Evolutionary conservation across 2,113 vertebrate genomes (phyloP).

Genomic region (Dicerorhinus sumatrensis): DNA sequence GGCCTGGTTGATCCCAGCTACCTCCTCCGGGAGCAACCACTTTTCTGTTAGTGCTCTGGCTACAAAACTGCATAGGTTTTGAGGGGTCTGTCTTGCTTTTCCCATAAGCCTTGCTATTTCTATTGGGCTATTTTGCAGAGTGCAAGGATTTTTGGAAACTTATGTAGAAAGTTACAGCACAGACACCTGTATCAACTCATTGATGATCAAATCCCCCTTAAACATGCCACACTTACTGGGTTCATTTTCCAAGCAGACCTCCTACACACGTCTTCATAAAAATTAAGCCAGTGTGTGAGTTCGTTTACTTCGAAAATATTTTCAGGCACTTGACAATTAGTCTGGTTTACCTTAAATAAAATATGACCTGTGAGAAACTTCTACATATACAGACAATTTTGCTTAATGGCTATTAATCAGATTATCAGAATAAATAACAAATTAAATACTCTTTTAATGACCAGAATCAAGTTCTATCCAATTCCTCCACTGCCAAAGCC

Average conservation of each 20-base stretch:
- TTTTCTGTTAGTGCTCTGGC: neutral
- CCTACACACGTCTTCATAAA: conserved; percentile 21
- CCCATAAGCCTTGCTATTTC: neutral
- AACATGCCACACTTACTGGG: conserved; percentile 64
- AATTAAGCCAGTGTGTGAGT: conserved; percentile 41
- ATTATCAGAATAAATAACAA: conserved; percentile 1
- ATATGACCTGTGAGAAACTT: conserved; percentile 31
- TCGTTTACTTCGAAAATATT: conserved; percentile 76
- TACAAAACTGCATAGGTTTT: conserved; percentile 6
- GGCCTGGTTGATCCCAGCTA: neutral
- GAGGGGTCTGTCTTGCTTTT: neutral
- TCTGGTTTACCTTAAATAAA: conserved; percentile 80
- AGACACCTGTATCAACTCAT: neutral
- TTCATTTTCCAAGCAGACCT: neutral
- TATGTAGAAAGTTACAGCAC: neutral
- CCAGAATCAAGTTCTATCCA: conserved; percentile 37
- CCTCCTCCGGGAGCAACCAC: neutral
- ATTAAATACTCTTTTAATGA: neutral
- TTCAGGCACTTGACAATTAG: conserved; percentile 56
- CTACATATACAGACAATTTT: conserved; percentile 40
- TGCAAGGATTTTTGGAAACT: neutral
- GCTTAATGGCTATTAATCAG: neutral
- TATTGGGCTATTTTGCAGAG: neutral
- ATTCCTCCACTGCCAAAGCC: neutral
- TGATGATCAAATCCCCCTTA: neutral